Percentiles rank a stretch among this genome's conserved stretches.
phyloP scores from a whole-genome alignment of 2,797 vertebrate genomes.

The Rhynchotus rufescens region DNA sequence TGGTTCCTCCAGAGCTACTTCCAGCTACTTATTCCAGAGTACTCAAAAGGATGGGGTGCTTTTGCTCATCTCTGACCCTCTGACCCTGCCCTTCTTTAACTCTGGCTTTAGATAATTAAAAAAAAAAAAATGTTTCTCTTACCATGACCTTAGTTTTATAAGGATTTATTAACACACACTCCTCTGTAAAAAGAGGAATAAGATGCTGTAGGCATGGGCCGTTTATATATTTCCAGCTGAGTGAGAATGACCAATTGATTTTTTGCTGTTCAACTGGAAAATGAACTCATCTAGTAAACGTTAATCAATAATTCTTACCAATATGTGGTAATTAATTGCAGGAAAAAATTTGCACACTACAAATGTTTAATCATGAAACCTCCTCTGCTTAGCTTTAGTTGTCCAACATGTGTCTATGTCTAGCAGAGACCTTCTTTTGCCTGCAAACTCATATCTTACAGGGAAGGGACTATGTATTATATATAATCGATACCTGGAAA shows the following conservation, averaged over 20 bases:
- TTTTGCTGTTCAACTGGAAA: conserved; percentile 33
- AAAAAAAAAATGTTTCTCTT: neutral
- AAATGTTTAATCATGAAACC: neutral
- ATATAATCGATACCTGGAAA: conserved; percentile 88
- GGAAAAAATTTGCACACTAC: neutral
- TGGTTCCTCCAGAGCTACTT: neutral
- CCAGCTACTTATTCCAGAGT: neutral
- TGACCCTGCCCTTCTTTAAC: neutral
- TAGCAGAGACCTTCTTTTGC: neutral
- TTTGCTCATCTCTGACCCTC: neutral
- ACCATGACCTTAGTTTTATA: neutral
- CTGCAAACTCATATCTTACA: neutral
- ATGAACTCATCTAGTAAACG: conserved; percentile 43
- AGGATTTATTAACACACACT: neutral
- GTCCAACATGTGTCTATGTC: neutral
- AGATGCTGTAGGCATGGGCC: neutral
- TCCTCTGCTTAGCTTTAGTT: neutral
- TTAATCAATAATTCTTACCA: conserved; percentile 33
- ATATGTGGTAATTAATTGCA: conserved; percentile 15
- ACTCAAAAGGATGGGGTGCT: neutral
- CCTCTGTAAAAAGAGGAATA: neutral
- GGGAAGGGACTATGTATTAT: neutral
- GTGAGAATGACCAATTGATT: conserved; percentile 10
- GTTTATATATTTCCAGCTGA: neutral
- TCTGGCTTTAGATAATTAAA: neutral